Evolutionary conservation across 2,888 invertebrate genomes (phyloP).

Genomic region (Hydroisotoma schaefferi): DNA sequence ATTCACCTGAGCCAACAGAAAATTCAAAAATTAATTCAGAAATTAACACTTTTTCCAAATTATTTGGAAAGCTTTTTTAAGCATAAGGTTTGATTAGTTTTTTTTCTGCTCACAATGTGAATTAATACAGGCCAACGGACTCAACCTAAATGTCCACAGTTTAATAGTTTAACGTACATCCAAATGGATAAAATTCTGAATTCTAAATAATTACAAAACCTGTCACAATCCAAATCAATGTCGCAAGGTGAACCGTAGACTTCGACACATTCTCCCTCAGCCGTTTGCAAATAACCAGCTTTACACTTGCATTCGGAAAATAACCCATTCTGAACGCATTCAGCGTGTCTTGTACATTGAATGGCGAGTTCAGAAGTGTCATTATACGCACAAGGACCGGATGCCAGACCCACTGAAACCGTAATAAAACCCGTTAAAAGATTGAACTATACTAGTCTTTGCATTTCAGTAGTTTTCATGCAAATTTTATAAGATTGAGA

Average conservation of each 20-base stretch:
- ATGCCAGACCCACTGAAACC: constrained; percentile 21
- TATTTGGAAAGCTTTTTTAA: no score
- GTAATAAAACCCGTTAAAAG: no score
- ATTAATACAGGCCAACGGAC: constrained; percentile 10
- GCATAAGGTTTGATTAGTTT: neutral
- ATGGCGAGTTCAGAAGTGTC: constrained; percentile 31
- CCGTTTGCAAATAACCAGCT: constrained; percentile 29
- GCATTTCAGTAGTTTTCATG: no score
- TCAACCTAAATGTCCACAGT: no score
- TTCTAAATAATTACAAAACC: no score
- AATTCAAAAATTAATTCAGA: neutral
- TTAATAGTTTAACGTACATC: no score
- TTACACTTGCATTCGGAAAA: constrained; percentile 35
- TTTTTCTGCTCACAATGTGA: constrained; percentile 11
- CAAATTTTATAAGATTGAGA: no score
- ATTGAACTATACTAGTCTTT: no score
- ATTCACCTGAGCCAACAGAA: constrained; percentile 1
- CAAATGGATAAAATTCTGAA: no score
- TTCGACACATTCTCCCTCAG: constrained; percentile 31
- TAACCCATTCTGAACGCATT: constrained; percentile 21
- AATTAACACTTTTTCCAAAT: no score
- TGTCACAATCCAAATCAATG: constrained; percentile 27
- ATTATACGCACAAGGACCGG: constrained; percentile 31
- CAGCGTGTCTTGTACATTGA: constrained; percentile 34
- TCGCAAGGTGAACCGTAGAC: constrained; percentile 29